A percentile compares a stretch with the other conserved stretches of the same genome.
These are phyloP conservation scores for Nomada ruficornis DNA, from an alignment of 2,888 invertebrate genomes.

Conservation along the genomic window DNA sequence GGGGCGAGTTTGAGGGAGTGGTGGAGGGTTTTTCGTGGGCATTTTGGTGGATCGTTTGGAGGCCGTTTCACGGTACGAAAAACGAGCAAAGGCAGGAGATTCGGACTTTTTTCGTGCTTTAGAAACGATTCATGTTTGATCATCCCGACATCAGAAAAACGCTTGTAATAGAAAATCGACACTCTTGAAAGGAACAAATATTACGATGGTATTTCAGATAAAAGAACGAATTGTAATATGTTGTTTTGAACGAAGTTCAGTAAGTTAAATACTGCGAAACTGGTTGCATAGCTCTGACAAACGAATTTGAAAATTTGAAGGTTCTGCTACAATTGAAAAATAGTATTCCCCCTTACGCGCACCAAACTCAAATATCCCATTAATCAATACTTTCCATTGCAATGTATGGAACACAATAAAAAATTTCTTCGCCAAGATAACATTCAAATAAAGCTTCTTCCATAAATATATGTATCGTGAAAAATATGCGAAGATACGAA, in stretches of 20 bases:
- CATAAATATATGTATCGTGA: too few relatives aligned
- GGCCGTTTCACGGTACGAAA: neutral
- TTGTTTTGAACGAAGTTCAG: neutral
- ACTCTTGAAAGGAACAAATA: neutral
- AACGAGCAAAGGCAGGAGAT: neutral
- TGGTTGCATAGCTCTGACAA: neutral
- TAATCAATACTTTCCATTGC: too few relatives aligned
- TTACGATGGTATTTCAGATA: neutral
- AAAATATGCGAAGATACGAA: too few relatives aligned
- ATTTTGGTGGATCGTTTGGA: neutral
- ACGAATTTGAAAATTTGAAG: too few relatives aligned
- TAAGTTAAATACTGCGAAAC: neutral
- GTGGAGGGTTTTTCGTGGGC: neutral
- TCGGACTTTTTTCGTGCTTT: neutral
- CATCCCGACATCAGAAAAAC: neutral
- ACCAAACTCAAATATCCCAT: too few relatives aligned
- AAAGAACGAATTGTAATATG: neutral
- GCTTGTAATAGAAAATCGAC: neutral
- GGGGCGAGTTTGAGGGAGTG: neutral
- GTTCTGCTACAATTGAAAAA: too few relatives aligned
- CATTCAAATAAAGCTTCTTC: too few relatives aligned
- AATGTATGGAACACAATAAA: accelerated
- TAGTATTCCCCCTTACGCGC: too few relatives aligned
- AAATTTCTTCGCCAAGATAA: too few relatives aligned
- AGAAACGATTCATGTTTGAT: neutral